These are phyloP conservation scores for Hirtodrosophila alboralis DNA, from an alignment of 2,888 invertebrate species.

Conservation along the genomic window DNA sequence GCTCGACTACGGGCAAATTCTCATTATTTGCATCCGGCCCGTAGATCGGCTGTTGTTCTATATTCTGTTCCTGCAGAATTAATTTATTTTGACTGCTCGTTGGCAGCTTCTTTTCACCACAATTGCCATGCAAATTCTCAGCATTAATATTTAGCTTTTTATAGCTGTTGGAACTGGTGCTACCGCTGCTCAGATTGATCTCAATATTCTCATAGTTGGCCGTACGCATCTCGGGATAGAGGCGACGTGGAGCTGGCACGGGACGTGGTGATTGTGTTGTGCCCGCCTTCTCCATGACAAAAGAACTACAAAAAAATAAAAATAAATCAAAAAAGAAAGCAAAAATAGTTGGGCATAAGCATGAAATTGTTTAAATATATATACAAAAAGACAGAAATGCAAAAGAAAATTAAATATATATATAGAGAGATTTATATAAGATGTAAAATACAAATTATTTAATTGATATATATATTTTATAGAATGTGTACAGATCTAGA, in stretches of 20 bases:
- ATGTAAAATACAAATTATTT: no score
- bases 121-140: conserved; percentile 78
- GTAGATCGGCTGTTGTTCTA: conserved; percentile 71
- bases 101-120: conserved; percentile 72
- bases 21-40: conserved; percentile 81
- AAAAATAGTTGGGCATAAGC: conserved; percentile 31
- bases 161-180: conserved; percentile 18
- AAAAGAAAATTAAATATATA: no score
- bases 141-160: conserved; percentile 80
- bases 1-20: conserved; percentile 68
- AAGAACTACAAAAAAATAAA: conserved; percentile 11
- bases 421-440: no score
- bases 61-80: conserved; percentile 45
- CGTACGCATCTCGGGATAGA: conserved; percentile 74
- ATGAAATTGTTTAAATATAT: conserved; percentile 20
- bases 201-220: conserved; percentile 83
- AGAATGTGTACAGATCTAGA: no score
- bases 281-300: conserved; percentile 57
- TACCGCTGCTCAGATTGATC: conserved; percentile 65
- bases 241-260: conserved; percentile 82
- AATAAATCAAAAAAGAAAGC: conserved; percentile 1
- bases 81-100: conserved; percentile 70
- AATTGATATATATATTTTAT: no score
- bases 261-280: conserved; percentile 78
- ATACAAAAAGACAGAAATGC: conserved; percentile 27